Evolutionary conservation across 1,140 invertebrate species (phyloP).

Genomic region (Metaphire vulgaris): DNA sequence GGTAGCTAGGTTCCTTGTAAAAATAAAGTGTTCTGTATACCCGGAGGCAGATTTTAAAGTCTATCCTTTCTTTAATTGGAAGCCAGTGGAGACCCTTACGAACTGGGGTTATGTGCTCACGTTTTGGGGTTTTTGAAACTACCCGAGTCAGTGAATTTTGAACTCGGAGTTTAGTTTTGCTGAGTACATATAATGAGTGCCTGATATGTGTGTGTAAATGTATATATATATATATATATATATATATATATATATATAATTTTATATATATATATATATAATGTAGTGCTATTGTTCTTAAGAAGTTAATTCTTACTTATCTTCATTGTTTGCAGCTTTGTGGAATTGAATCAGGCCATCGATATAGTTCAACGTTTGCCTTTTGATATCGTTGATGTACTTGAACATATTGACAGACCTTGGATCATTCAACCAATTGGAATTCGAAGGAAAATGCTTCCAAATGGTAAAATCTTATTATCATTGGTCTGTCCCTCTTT

Average conservation of each 20-base stretch:
- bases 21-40: too few species aligned
- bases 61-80: too few species aligned
- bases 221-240: background rate
- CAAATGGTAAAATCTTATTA: background rate
- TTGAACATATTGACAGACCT: background rate
- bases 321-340: background rate
- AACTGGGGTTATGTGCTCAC: too few species aligned
- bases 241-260: background rate
- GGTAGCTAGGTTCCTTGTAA: too few species aligned
- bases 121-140: too few species aligned
- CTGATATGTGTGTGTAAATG: background rate
- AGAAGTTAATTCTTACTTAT: background rate
- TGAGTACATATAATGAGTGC: background rate
- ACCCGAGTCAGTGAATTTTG: too few species aligned
- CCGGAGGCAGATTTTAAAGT: too few species aligned
- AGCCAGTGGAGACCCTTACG: too few species aligned
- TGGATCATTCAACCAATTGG: background rate
- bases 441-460: background rate
- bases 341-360: background rate
- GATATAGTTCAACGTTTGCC: background rate
- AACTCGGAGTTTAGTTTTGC: too few species aligned
- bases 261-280: background rate
- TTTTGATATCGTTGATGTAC: background rate
- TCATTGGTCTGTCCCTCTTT: background rate
- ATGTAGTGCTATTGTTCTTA: too few species aligned